These are phyloP conservation scores for Ophion ellenae DNA, from an alignment of 2,888 invertebrate genomes.

Conservation along the genomic window DNA sequence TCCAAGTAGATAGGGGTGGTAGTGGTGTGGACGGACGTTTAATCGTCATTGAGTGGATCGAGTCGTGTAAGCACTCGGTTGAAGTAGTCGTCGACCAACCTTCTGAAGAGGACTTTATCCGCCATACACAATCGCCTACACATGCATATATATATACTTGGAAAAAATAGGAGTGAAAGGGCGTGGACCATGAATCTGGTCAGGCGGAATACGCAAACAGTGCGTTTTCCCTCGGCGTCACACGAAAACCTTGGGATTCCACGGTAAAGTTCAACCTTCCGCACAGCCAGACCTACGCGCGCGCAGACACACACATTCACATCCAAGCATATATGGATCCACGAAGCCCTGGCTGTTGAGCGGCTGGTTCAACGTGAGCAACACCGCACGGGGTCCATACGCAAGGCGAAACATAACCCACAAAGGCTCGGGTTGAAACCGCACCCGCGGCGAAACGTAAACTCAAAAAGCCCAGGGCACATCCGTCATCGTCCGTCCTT, in stretches of 20 bases:
- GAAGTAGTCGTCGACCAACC: slow-evolving; percentile 51
- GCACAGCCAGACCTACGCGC: not conserved
- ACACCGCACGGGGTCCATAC: no score
- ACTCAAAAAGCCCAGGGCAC: no score
- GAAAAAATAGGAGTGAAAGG: slow-evolving; percentile 36
- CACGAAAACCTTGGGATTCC: not conserved
- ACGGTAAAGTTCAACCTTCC: slow-evolving; percentile 18
- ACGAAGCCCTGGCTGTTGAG: no score
- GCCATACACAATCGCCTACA: slow-evolving; percentile 2
- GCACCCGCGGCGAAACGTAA: no score
- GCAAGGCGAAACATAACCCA: no score
- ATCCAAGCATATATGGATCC: not conserved
- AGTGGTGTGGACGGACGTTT: slow-evolving; percentile 60
- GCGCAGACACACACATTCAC: not conserved
- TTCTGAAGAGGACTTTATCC: slow-evolving; percentile 29
- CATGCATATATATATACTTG: not conserved
- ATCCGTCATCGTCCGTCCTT: no score
- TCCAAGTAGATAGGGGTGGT: slow-evolving; percentile 52
- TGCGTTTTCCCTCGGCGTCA: not conserved
- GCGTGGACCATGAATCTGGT: slow-evolving; percentile 69
- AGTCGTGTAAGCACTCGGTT: slow-evolving; percentile 61
- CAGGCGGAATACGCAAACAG: slow-evolving; percentile 47
- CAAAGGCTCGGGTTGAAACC: no score
- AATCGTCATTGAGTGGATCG: slow-evolving; percentile 67
- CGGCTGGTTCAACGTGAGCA: no score